A percentile compares a stretch with the other conserved stretches of the same genome.
phyloP scores from a whole-genome alignment of 30 jellyfish, hydroid and myxozoan genomes.

The Hydra vulgaris region DNA sequence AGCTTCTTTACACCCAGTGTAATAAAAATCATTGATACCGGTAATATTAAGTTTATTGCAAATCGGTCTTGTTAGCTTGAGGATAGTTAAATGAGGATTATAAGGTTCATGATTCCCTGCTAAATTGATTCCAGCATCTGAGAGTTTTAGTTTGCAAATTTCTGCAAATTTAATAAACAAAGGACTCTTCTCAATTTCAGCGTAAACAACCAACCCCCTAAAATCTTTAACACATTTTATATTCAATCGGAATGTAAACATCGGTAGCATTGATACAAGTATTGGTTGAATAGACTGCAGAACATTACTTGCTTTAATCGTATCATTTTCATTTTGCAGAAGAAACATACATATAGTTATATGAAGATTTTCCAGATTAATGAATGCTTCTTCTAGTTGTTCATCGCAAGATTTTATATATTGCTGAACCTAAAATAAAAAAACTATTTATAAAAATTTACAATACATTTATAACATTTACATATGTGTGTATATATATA shows the following conservation, averaged over 20 bases:
- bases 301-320: constrained; percentile 37
- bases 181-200: constrained; percentile 33
- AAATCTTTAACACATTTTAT: constrained; percentile 47
- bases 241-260: constrained; percentile 10
- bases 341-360: constrained; percentile 83
- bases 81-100: constrained; percentile 71
- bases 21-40: constrained; percentile 37
- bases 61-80: constrained; percentile 70
- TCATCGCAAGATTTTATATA: constrained; percentile 61
- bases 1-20: constrained; percentile 18
- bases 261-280: constrained; percentile 76
- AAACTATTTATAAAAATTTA: background rate
- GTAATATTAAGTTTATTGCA: constrained; percentile 32
- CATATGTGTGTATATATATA: background rate
- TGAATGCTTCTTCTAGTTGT: constrained; percentile 49
- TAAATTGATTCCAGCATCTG: constrained; percentile 63
- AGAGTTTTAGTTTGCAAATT: constrained; percentile 44
- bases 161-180: constrained; percentile 48
- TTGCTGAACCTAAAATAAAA: constrained; percentile 54
- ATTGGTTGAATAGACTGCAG: constrained; percentile 40
- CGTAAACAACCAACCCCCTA: constrained; percentile 74
- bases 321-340: constrained; percentile 59
- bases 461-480: background rate
- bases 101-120: constrained; percentile 71
- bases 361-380: constrained; percentile 44